phyloP scores from a whole-genome alignment of 2,797 vertebrate species.

The Pseudocheirus occidentalis region DNA sequence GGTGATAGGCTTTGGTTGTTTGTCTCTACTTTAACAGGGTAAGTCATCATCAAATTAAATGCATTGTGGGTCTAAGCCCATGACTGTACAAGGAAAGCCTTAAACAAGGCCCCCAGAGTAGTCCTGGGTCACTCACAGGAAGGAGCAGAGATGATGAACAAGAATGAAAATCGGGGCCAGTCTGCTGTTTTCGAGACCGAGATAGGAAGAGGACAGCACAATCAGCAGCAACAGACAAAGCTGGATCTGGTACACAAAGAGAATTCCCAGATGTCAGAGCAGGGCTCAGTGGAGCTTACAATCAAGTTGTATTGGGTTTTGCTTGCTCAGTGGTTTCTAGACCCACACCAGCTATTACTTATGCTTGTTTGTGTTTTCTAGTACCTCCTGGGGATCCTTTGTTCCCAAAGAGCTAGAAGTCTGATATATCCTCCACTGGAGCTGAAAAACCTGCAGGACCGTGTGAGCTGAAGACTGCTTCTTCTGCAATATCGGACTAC shows the following conservation, averaged over 20 bases:
- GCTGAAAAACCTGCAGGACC: not conserved
- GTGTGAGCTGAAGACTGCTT: not conserved
- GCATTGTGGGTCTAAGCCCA: not conserved
- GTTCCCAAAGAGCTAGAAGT: not conserved
- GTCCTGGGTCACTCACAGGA: not conserved
- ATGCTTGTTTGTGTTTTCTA: not conserved
- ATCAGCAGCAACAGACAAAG: not conserved
- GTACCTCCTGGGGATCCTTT: not conserved
- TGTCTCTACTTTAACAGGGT: not conserved
- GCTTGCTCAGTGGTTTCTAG: slow-evolving; percentile 1
- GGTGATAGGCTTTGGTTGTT: not conserved
- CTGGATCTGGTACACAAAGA: not conserved
- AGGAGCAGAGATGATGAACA: not conserved
- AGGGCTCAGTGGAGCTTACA: not conserved
- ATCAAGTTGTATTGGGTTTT: not conserved
- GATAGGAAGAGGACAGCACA: not conserved
- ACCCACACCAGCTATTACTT: not conserved
- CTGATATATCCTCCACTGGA: not conserved
- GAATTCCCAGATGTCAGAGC: not conserved
- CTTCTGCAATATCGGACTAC: not conserved
- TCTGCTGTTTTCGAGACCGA: not conserved
- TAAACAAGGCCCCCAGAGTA: not conserved
- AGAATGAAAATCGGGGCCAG: not conserved
- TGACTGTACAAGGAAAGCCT: not conserved
- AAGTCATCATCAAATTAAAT: not conserved